These are phyloP conservation scores for Prosopocoilus inquinatus DNA, from an alignment of 2,888 invertebrate species.

Conservation along the genomic window DNA sequence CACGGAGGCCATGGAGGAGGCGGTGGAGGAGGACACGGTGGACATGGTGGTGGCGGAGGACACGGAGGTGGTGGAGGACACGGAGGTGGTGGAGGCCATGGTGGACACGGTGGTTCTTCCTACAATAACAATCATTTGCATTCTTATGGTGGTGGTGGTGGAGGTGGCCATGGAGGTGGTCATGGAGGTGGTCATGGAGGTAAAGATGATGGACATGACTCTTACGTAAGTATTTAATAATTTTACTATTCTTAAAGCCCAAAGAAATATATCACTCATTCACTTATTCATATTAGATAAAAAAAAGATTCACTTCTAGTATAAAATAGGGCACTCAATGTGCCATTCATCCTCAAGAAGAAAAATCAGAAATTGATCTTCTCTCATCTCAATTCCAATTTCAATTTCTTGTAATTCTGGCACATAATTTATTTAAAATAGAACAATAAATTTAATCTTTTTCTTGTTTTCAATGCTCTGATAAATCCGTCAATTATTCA, in stretches of 20 bases:
- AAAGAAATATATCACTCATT: no score
- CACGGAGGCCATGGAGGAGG: background rate
- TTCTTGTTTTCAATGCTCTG: no score
- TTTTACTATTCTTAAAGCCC: background rate
- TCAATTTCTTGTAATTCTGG: no score
- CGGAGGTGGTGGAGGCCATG: background rate
- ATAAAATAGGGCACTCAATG: no score
- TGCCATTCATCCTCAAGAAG: no score
- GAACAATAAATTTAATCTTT: no score
- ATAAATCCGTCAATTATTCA: no score
- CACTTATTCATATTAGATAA: no score
- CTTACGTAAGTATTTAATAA: conserved; percentile 5
- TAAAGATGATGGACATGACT: conserved; percentile 12
- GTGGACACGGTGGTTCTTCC: conserved; percentile 1
- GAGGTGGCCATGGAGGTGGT: conserved; percentile 10
- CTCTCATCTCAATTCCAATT: no score
- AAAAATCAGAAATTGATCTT: no score
- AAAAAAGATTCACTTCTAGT: no score
- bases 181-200: conserved; percentile 9
- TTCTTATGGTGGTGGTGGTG: conserved; percentile 12
- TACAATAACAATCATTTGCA: background rate
- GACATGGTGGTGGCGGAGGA: background rate
- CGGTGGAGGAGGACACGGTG: background rate
- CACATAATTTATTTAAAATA: no score
- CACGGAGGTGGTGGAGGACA: background rate